Base-by-base conservation (phyloP, 2,797 vertebrate species). In the Pangasius macronema region DNA sequence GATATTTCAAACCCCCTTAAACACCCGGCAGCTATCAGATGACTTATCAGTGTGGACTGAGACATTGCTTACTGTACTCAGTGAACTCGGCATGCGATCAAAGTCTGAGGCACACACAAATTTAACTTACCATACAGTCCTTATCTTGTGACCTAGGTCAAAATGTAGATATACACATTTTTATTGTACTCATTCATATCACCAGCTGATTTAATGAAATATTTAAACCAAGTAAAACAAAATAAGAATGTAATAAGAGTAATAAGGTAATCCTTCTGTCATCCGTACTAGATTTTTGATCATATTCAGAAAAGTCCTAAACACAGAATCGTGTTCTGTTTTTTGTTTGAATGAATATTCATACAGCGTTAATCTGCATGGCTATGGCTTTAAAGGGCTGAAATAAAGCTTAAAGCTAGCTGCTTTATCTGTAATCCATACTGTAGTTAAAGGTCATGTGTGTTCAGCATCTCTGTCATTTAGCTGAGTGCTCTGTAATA, bases 51-150 rank as follows among this genome's bases (percentile, higher is more conserved):
- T 42, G 14, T 30, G 33, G 14, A 30, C 20, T 46, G 30, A 39
- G 42, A 82, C 65, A 53, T n/a, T 65, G 77, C 57, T 57, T 49
- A 39, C 33, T 81, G 83, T 39, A 82, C 75, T 85, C 55, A 6
- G 24, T 88, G 84, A 88, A 53, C 87, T 82, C 68, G 0, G 24
- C 14, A 67, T 42, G 67, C 33, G 87, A 65, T 63, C 79, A 85
- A 88, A 88, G 87, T 88, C 83, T 88, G n/a, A 82, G n/a, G 70
- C 82, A 68, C 33, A 55, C 42, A 65, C 55, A 86, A 2, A 51
- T 65, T 49, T 83, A 68, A 11, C 46, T 24, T 27, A 27, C n/a
- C 42, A 59, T 27, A 30, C 24, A 49, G 39, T 65, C 3, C 8
- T 82, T 82, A 82, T 82, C 81, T 67, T 82, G 61, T 82, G 81